Base-by-base conservation (phyloP, 37 sponge, comb jelly and placozoan species). In the Amphimedon queenslandica region DNA sequence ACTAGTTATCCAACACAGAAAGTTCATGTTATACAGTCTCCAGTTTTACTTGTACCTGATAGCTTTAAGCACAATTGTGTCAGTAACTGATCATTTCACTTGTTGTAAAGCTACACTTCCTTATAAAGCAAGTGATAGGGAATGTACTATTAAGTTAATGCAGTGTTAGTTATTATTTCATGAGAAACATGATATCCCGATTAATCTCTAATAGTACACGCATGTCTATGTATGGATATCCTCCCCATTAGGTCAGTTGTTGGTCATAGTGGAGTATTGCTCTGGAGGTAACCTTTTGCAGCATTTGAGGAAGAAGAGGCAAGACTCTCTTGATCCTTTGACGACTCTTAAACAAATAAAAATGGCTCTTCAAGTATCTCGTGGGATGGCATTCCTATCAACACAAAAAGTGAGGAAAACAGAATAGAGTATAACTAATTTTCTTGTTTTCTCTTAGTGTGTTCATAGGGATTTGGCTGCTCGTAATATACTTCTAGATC, bases 401-500 rank as follows among this genome's bases (percentile, higher is more conserved):
- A 18, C 68, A 28, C 66, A 67, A 56, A 47, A 82, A 3, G 82
- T 82, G 74, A 58, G 57, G 21, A 36, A 4, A 33, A 63, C 10
- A 63, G 13, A 47, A 47, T 47, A n/a, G 10, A 27, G 29, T 70
- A 8, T 42, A 70, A 27, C 41, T 39, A 21, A 42, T 40, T 30
- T 23, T 11, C 25, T 30, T 24, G 32, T 31, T 63, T 61, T 61
- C 8, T 30, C 21, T 73, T 36, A 81, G 81, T 81, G 74, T 47
- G 63, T 81, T 35, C 81, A 81, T 66, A 41, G 81, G 25, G 81
- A 81, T 47, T 57, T 81, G n/a, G 83, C 83, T 47, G 83, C 83
- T 61, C 69, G 83, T 23, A 83, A 83, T 76, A 70, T 83, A 13
- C 70, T 83, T 13, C 41, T 83, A 20, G 55, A 53, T 47, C 71